Evolutionary conservation across 2,888 invertebrate genomes (phyloP), one percentile per base, ranked within the genome.

Genomic region (Mesochorus sp.): DNA sequence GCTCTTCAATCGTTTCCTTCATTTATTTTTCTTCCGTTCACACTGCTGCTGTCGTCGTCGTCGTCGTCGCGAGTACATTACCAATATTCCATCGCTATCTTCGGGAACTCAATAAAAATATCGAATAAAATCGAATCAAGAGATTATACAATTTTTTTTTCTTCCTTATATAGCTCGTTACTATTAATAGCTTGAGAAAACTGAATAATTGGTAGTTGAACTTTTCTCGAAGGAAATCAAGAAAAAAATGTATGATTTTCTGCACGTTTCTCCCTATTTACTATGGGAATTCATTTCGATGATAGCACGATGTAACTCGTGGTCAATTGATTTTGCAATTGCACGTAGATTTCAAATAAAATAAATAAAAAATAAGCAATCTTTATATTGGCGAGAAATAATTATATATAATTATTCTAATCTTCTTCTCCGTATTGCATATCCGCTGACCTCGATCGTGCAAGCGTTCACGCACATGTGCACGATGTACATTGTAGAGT

Each of bases 401-500:
- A n/a, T n/a, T n/a, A n/a, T n/a, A n/a, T n/a, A 8, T 1, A 67
- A 12, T 21, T 67, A 28, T 42, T 39, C 6, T 6, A 28, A 53
- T 17, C 21, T 47, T 34, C 37, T 47, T 19, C 10, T 10, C 34
- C 8, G 62, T 47, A 49, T 68, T 68, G 68, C 68, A 64, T 26
- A 24, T 42, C 26, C 44, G 14, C n/a, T 14, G 42, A n/a, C 49
- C 34, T 12, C 21, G 70, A 42, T 31, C 70, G 19, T 10, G 37
- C 26, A 66, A 53, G 24, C 55, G 53, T 26, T 44, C 62, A 57
- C 68, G 53, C 55, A 57, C 64, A 70, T 24, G 57, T n/a, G 24
- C 39, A 39, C 10, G 24, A 39, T 59, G 5, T n/a, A n/a, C n/a
- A n/a, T n/a, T 31, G 37, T 34, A 39, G 53, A 5, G 59, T 57